Base-by-base conservation (phyloP, 2,113 vertebrate genomes). In the Regulus satrapa region DNA sequence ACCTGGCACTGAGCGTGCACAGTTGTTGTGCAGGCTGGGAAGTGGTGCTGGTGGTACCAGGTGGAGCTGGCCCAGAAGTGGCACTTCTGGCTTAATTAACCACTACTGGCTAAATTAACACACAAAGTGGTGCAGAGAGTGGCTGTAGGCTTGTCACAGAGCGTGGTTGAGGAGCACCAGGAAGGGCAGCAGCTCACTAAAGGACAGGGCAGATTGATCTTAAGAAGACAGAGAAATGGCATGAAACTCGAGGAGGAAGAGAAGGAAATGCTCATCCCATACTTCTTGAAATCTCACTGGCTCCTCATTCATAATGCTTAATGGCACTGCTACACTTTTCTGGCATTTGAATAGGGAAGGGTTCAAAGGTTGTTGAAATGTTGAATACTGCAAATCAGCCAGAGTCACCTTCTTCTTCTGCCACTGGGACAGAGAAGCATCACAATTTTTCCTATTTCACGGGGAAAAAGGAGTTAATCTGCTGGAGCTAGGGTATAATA, bases 31-130 rank as follows among this genome's bases (percentile, higher is more conserved):
- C 34, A 64, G 71, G 25, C 48, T 75, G 25, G 31, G 24, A 45
- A 81, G 25, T 0, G 1, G n/a, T 40, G 36, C 10, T 29, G 58
- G 38, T 3, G 1, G 21, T 12, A 41, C n/a, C 40, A 64, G 32
- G 62, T 18, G 63, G 34, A 93, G 49, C 34, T 54, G 63, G 34
- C 34, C 58, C 62, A 82, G 45, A 61, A 48, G 10, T 34, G 41
- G 52, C 58, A 38, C 38, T 46, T 62, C 18, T 51, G 18, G 62
- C 4, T 54, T 93, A 54, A 32, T 54, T 93, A 54, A 32, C 45
- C 31, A 12, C 82, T 40, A 2, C 1, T 66, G 68, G 36, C 43
- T 64, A 7, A 18, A 38, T 48, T 20, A 78, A 24, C 11, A 49
- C 36, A 48, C 7, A 29, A 40, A 16, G 29, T 19, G 28, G 10